These are phyloP conservation scores for Peucedramus taeniatus DNA, from an alignment of 2,113 vertebrate species.

Conservation along the genomic window DNA sequence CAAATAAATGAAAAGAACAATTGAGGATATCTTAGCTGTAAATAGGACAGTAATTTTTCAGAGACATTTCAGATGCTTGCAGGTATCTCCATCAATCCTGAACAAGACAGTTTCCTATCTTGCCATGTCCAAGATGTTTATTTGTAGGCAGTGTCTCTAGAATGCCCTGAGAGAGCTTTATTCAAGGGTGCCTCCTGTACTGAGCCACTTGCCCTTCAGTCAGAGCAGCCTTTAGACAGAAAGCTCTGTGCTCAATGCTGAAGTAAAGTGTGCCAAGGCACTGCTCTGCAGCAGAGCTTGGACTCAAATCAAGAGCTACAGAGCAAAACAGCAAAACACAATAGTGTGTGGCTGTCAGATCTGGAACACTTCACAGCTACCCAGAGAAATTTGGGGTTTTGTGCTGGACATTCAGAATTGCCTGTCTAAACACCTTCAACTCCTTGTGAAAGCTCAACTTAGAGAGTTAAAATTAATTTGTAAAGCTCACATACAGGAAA, in stretches of 20 bases:
- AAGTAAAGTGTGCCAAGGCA: background rate
- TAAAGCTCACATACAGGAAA: background rate
- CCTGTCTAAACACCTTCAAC: background rate
- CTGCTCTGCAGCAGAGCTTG: background rate
- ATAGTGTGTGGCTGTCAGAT: background rate
- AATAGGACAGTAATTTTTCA: background rate
- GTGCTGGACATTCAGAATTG: background rate
- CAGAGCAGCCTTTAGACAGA: background rate
- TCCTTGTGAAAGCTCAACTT: background rate
- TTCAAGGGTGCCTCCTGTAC: background rate
- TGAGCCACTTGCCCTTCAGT: background rate
- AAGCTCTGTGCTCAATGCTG: rapidly evolving
- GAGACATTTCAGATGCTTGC: background rate
- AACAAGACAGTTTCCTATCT: background rate
- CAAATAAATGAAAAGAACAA: background rate
- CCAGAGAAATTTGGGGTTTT: background rate
- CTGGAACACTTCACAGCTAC: background rate
- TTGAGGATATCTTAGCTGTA: background rate
- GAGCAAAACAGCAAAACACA: background rate
- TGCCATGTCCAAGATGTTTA: background rate
- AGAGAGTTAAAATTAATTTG: background rate
- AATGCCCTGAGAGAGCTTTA: background rate
- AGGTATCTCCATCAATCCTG: background rate
- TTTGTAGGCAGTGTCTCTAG: background rate
- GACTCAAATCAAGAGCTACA: background rate